These are phyloP conservation scores for Apis laboriosa DNA, from an alignment of 1,140 invertebrate genomes.

Conservation along the genomic window DNA sequence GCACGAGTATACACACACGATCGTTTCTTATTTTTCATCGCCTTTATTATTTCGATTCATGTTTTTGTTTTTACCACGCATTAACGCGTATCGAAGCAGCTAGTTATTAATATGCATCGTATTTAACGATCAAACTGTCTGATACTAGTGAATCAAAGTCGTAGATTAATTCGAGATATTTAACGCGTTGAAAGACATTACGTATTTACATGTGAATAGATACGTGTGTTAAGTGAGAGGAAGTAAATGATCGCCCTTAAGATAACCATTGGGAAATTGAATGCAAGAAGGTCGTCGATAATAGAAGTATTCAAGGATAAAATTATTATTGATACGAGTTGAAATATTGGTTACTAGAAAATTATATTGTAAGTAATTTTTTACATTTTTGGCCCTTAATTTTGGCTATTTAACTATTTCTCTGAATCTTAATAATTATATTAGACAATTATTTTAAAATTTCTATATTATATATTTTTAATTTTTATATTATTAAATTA, in stretches of 20 bases:
- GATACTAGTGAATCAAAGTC: slow-evolving; percentile 42
- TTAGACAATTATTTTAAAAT: too few relatives aligned
- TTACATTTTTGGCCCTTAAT: too few relatives aligned
- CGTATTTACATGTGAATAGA: slow-evolving; percentile 44
- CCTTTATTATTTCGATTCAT: slow-evolving; percentile 38
- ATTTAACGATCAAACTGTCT: slow-evolving; percentile 43
- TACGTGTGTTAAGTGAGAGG: slow-evolving; percentile 8
- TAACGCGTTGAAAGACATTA: slow-evolving; percentile 28
- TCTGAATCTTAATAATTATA: too few relatives aligned
- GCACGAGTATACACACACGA: neutral
- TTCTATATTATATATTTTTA: too few relatives aligned
- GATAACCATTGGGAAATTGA: neutral
- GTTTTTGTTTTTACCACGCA: slow-evolving; percentile 20
- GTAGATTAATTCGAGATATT: slow-evolving; percentile 32
- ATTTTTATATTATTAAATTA: too few relatives aligned
- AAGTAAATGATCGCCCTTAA: neutral
- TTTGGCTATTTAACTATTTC: too few relatives aligned
- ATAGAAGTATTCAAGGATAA: neutral
- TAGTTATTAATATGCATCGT: slow-evolving; percentile 39
- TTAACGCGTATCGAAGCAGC: slow-evolving; percentile 36
- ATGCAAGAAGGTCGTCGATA: neutral
- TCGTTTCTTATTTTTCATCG: slow-evolving; percentile 20
- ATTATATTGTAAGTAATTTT: too few relatives aligned
- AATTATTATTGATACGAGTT: neutral
- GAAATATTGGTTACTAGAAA: neutral